Conservation (phyloP, 2,797 vertebrate species). For the Neomorphus geoffroyi region DNA sequence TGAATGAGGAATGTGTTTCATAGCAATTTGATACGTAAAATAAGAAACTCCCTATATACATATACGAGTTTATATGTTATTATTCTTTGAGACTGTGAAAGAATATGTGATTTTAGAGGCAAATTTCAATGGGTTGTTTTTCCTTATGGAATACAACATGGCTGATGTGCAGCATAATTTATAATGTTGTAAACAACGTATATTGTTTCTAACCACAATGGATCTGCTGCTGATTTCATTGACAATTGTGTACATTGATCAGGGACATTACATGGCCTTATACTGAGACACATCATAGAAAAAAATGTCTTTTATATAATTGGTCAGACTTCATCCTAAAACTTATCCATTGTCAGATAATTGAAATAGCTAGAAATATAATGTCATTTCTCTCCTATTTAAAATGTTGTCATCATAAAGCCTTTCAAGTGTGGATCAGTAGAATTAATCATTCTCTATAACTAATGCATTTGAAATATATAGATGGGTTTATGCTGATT, state of each 20-base stretch:
- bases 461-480: neutral
- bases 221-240: neutral
- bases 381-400: neutral
- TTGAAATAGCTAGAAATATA: neutral
- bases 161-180: neutral
- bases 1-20: neutral
- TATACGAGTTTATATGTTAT: neutral
- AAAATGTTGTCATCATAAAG: neutral
- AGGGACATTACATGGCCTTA: neutral
- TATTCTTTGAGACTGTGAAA: neutral
- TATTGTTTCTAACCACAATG: neutral
- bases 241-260: neutral
- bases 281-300: neutral
- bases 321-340: neutral
- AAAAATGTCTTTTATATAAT: neutral
- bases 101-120: neutral
- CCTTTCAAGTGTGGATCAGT: neutral
- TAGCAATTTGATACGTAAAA: neutral
- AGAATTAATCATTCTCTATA: neutral
- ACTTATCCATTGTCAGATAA: neutral
- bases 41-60: rapidly evolving
- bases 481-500: neutral
- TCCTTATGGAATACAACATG: neutral
- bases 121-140: neutral
- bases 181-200: neutral